Evolutionary conservation across 1,140 invertebrate species (phyloP).

Genomic region (Hetaerina americana): DNA sequence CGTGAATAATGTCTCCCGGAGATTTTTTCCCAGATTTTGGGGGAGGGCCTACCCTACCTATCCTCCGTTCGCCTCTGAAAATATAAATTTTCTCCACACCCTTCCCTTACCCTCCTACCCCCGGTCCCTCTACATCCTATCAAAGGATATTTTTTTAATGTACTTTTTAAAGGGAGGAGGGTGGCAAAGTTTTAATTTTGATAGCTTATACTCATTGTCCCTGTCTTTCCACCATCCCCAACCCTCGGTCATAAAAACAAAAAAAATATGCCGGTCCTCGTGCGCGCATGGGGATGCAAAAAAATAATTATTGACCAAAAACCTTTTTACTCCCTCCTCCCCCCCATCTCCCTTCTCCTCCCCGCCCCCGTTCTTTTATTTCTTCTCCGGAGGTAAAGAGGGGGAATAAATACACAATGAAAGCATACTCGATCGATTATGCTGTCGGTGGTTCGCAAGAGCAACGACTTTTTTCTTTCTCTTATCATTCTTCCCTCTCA

Average conservation of each 20-base stretch:
- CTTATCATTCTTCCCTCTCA: too few species aligned
- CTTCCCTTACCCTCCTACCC: neutral
- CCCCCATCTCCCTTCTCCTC: too few species aligned
- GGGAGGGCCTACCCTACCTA: neutral
- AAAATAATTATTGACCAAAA: too few species aligned
- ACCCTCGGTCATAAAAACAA: too few species aligned
- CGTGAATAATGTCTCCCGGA: neutral
- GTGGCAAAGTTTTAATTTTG: neutral
- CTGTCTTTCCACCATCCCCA: too few species aligned
- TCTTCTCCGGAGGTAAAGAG: neutral
- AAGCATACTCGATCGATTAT: neutral
- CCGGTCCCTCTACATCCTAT: too few species aligned
- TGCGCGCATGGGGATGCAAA: too few species aligned
- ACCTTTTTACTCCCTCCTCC: too few species aligned
- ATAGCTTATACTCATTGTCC: neutral
- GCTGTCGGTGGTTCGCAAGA: neutral
- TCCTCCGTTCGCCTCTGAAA: neutral
- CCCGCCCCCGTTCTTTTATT: neutral
- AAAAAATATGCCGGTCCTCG: too few species aligned
- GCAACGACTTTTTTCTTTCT: neutral
- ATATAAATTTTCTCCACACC: neutral
- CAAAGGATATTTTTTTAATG: too few species aligned
- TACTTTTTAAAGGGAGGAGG: too few species aligned
- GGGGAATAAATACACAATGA: neutral
- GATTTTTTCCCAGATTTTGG: neutral